phyloP scores from a whole-genome alignment of 2,888 invertebrate species.

The Automeris io region DNA sequence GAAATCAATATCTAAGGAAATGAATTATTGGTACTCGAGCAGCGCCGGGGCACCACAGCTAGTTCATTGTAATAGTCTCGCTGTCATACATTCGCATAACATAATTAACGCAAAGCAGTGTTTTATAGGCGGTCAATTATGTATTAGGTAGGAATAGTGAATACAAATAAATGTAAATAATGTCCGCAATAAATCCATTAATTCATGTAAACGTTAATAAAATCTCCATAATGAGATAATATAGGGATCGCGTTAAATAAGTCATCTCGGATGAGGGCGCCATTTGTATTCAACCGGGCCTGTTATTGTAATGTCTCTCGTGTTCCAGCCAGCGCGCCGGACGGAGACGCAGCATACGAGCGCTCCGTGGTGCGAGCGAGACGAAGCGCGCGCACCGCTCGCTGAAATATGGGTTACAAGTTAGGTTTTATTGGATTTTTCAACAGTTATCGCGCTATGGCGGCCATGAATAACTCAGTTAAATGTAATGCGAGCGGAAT shows the following conservation, averaged over 20 bases:
- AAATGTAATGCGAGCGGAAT: too few species aligned
- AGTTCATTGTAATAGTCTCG: too few species aligned
- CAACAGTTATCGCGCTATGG: conserved; percentile 31
- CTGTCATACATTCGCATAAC: too few species aligned
- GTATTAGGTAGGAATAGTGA: background rate
- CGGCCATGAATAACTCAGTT: conserved; percentile 23
- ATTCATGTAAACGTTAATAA: conserved; percentile 23
- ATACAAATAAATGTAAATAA: conserved; percentile 11
- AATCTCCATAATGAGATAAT: conserved; percentile 31
- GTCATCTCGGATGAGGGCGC: conserved; percentile 68
- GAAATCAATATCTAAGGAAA: too few species aligned
- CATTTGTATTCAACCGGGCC: conserved; percentile 62
- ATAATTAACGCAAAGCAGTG: too few species aligned
- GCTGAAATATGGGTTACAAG: conserved; percentile 42
- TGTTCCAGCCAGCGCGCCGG: conserved; percentile 19
- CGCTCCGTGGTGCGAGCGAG: conserved; percentile 19
- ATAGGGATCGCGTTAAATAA: conserved; percentile 50
- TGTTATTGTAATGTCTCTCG: conserved; percentile 59
- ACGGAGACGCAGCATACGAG: conserved; percentile 23
- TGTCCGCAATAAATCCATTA: conserved; percentile 26
- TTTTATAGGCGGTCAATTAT: too few species aligned
- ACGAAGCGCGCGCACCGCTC: conserved; percentile 22
- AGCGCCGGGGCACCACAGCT: too few species aligned
- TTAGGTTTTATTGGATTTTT: conserved; percentile 55
- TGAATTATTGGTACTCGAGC: too few species aligned